phyloP scores from a whole-genome alignment of 2,113 vertebrate genomes.

The Centropus unirufus region DNA sequence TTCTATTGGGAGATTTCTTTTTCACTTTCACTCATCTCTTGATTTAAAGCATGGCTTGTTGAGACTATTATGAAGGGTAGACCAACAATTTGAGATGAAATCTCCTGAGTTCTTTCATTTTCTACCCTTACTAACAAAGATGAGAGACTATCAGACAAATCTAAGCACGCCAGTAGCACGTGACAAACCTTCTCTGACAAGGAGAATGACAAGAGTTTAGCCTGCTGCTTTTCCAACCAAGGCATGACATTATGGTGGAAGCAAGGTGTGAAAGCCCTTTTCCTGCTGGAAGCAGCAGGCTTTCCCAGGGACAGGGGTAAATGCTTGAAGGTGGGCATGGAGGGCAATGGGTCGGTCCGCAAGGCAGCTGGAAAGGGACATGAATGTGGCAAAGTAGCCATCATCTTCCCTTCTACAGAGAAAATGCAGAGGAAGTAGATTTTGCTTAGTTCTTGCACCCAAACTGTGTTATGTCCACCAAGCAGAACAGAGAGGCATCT shows the following conservation, averaged over 20 bases:
- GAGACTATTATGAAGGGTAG: not conserved
- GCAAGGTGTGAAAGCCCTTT: accelerated
- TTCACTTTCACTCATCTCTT: not conserved
- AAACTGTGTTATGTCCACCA: not conserved
- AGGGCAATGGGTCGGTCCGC: too few relatives aligned
- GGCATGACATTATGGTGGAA: not conserved
- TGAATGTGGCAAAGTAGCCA: not conserved
- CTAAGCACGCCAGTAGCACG: not conserved
- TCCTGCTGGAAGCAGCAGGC: not conserved
- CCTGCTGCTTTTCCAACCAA: not conserved
- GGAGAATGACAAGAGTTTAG: not conserved
- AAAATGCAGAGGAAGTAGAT: not conserved
- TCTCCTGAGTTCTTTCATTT: not conserved
- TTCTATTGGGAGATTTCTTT: not conserved
- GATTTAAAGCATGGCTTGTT: not conserved
- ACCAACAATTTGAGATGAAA: not conserved
- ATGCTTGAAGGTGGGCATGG: accelerated
- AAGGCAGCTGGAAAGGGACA: not conserved
- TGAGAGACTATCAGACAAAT: not conserved
- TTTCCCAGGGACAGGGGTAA: not conserved
- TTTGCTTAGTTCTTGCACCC: not conserved
- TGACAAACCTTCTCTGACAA: not conserved
- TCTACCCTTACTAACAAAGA: not conserved
- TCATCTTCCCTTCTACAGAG: not conserved
- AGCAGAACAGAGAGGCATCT: too few relatives aligned